These are phyloP conservation scores for Lagenorhynchus albirostris DNA, from an alignment of 2,113 vertebrate species.

Conservation along the genomic window DNA sequence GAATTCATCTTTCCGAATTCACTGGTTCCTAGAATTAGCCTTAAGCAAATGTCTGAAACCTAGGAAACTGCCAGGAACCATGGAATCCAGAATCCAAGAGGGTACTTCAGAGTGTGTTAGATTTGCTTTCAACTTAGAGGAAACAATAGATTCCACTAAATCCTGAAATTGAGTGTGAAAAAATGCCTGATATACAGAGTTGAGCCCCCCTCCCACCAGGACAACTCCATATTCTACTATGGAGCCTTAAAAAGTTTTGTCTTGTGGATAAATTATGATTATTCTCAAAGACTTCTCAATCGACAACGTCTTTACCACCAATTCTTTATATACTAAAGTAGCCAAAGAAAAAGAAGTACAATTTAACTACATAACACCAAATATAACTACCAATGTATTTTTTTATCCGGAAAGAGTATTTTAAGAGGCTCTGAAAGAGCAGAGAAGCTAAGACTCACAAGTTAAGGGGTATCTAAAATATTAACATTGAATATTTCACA, in stretches of 20 bases:
- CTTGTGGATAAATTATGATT: background rate
- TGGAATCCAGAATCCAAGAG: background rate
- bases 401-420: constrained; percentile 11
- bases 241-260: background rate
- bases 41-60: background rate
- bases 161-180: background rate
- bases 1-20: background rate
- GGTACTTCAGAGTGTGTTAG: background rate
- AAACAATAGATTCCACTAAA: background rate
- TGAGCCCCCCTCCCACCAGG: fast-evolving
- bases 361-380: background rate
- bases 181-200: background rate
- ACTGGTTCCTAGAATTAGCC: background rate
- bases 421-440: constrained; percentile 3
- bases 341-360: background rate
- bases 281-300: background rate
- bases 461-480: constrained; percentile 9
- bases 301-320: background rate
- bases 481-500: constrained; percentile 28
- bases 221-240: background rate
- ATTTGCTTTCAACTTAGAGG: background rate
- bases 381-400: background rate
- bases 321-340: background rate
- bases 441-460: constrained; percentile 28
- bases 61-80: background rate